Conservation (phyloP, 2,888 invertebrate genomes). For the Phytoseiulus persimilis region DNA sequence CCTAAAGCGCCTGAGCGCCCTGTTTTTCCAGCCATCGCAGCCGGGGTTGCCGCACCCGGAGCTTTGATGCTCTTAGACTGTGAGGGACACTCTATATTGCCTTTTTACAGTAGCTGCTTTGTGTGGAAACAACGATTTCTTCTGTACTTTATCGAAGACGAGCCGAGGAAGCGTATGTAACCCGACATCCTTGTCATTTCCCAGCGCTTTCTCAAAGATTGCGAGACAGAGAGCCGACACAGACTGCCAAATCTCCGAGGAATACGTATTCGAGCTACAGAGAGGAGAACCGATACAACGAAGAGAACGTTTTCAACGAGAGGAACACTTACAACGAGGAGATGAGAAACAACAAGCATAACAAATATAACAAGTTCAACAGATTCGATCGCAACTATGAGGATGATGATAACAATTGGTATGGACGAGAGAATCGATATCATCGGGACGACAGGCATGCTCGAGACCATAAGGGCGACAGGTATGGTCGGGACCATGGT, state of each 20-base stretch:
- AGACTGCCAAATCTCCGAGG: not conserved
- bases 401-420: not conserved
- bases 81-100: no score
- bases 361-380: not conserved
- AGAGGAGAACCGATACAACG: not conserved
- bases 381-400: not conserved
- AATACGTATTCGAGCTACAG: not conserved
- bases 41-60: slow-evolving; percentile 16
- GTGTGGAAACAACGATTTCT: no score
- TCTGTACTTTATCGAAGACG: no score
- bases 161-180: not conserved
- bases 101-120: not conserved
- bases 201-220: not conserved
- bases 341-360: not conserved
- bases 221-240: not conserved
- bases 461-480: not conserved
- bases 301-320: not conserved
- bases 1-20: no score
- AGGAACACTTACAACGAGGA: not conserved
- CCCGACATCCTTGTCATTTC: not conserved
- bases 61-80: slow-evolving; percentile 7
- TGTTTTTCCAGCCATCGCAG: slow-evolving; percentile 21
- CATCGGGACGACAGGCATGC: not conserved
- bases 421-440: not conserved
- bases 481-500: not conserved